phyloP scores from a whole-genome alignment of 2,888 invertebrate genomes.

The Leptopterna dolabrata region DNA sequence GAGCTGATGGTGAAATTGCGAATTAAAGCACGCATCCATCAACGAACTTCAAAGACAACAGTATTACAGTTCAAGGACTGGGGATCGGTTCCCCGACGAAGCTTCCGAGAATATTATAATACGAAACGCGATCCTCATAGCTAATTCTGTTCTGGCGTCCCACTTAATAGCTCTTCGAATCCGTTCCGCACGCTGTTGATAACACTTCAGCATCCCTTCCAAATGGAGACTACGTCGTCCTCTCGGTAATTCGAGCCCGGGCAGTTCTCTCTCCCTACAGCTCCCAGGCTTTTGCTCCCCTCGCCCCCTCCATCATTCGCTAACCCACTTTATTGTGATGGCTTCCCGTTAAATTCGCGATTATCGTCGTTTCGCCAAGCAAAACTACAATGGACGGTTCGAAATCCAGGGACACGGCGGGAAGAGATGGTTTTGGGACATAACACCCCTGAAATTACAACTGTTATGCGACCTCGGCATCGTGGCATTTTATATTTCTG shows the following conservation, averaged over 20 bases:
- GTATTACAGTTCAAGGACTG: not conserved
- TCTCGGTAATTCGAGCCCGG: slow-evolving; percentile 10
- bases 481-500: no score
- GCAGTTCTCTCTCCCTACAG: not conserved
- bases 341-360: not conserved
- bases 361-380: not conserved
- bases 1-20: not conserved
- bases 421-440: not conserved
- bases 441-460: not conserved
- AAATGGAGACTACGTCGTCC: not conserved
- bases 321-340: slow-evolving; percentile 4
- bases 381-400: not conserved
- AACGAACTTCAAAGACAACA: not conserved
- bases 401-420: not conserved
- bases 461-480: not conserved
- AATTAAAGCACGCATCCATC: not conserved
- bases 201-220: not conserved
- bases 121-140: slow-evolving; percentile 16
- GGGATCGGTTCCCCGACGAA: not conserved
- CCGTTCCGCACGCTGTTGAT: slow-evolving; percentile 3
- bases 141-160: slow-evolving; percentile 13
- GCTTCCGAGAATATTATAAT: not conserved
- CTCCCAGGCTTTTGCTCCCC: not conserved
- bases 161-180: not conserved
- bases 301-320: not conserved